Evolutionary conservation across 2,797 vertebrate species (phyloP), one percentile per base, ranked within the genome.

Genomic region (Lophius americanus): DNA sequence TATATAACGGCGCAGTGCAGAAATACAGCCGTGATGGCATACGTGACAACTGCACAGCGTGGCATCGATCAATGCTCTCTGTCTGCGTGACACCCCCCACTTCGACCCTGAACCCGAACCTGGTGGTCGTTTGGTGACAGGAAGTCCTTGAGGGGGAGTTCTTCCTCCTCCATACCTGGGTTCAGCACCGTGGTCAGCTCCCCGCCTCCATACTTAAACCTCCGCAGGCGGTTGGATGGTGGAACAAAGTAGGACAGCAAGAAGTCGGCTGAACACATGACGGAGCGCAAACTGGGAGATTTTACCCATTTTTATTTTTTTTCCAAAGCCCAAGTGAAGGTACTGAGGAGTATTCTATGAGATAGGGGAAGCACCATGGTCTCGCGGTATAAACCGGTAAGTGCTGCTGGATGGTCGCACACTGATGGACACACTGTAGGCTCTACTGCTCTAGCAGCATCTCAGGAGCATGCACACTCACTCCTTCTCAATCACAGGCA

Each of bases 101-200:
- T 44, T 43, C 36, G 42, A 49, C 60, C 41, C n/a, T 10, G 11
- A 1, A 2, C 51, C 48, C 9, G 37, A 13, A 3, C 9, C 3
- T 11, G 11, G 10, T 5, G 9, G n/a, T 38, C 56, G 43, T 44
- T 75, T 66, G 51, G 64, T 61, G 3, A 63, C 50, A 43, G 44
- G 64, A 49, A 63, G 75, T 79, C 68, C 73, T 64, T 9, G 14
- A 32, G 12, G 38, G 48, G 44, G 53, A 39, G 73, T 36, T 59
- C 23, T 59, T 69, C 64, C 71, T 68, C 57, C 60, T 36, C 36
- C 38, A 70, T 65, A 37, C 73, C 65, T 77, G 68, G 65, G 82
- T 92, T 93, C 92, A 94, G 93, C 82, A 95, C 94, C 92, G 76
- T 56, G 93, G 93, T 84, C 78, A 95, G 93, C 87, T 90, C 82